phyloP scores from a whole-genome alignment of 2,113 vertebrate species.

The Circaetus cinerascens region DNA sequence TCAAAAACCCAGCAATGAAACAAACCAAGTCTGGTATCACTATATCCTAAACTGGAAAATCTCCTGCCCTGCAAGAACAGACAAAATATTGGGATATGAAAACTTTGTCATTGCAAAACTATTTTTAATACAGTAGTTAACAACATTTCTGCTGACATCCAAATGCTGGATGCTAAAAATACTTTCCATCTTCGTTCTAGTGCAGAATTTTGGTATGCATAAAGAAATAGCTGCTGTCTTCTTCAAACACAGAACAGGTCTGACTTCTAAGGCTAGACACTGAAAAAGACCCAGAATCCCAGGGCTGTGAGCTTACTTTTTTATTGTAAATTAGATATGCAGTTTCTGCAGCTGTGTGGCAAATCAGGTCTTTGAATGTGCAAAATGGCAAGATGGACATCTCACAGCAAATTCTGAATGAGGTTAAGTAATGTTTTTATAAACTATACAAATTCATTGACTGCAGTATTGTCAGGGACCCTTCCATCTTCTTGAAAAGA shows the following conservation, averaged over 20 bases:
- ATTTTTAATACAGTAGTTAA: not conserved
- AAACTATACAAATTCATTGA: not conserved
- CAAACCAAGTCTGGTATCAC: not conserved
- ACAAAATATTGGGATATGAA: not conserved
- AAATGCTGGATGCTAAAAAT: constrained; percentile 23
- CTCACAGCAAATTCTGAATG: not conserved
- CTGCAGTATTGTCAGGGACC: not conserved
- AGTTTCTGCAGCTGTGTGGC: not conserved
- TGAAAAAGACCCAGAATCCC: not conserved
- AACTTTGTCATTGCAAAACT: not conserved
- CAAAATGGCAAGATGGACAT: not conserved
- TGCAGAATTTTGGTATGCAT: not conserved
- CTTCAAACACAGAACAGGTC: not conserved
- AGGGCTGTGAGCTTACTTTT: not conserved
- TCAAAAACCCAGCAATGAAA: not conserved
- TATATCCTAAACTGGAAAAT: not conserved
- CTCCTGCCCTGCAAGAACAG: not conserved
- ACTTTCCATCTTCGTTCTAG: not conserved
- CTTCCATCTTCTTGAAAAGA: not conserved
- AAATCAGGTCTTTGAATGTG: not conserved
- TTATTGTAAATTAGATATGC: not conserved
- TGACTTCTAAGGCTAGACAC: not conserved
- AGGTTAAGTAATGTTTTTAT: not conserved
- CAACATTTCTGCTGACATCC: not conserved
- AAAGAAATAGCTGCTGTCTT: not conserved